Evolutionary conservation across 2,113 vertebrate genomes (phyloP).

Genomic region (Apodemus speciosus): DNA sequence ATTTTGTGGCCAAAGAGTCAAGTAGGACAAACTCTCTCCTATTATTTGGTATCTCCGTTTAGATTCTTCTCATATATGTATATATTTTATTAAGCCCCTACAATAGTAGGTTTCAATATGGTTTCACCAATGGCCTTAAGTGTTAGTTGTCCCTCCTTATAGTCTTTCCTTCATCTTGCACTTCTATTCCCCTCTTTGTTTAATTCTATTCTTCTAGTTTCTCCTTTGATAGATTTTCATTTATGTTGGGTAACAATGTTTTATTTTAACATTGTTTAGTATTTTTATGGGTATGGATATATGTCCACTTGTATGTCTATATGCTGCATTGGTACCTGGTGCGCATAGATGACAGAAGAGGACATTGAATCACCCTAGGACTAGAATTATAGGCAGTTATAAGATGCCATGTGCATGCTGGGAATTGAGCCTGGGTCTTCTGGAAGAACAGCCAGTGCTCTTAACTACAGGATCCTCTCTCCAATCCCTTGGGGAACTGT

Average conservation of each 20-base stretch:
- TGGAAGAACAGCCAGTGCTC: neutral
- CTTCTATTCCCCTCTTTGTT: neutral
- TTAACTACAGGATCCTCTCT: neutral
- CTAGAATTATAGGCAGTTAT: neutral
- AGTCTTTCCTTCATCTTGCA: neutral
- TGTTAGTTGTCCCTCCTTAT: neutral
- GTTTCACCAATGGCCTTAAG: neutral
- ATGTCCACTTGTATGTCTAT: neutral
- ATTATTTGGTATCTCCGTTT: neutral
- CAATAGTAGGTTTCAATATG: neutral
- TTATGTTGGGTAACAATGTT: neutral
- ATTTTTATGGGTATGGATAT: neutral
- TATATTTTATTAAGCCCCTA: neutral
- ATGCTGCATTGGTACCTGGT: neutral
- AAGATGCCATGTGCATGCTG: neutral
- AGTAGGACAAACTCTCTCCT: neutral
- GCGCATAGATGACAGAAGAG: neutral
- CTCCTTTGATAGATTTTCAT: neutral
- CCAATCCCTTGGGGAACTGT: constrained; percentile 45
- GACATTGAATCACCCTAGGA: neutral
- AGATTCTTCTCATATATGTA: neutral
- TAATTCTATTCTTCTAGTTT: neutral
- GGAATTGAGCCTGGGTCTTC: neutral
- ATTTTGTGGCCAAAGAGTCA: neutral
- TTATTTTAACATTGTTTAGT: neutral